Conservation (phyloP, 2,797 vertebrate genomes). For the Otolemur crassicaudatus region DNA sequence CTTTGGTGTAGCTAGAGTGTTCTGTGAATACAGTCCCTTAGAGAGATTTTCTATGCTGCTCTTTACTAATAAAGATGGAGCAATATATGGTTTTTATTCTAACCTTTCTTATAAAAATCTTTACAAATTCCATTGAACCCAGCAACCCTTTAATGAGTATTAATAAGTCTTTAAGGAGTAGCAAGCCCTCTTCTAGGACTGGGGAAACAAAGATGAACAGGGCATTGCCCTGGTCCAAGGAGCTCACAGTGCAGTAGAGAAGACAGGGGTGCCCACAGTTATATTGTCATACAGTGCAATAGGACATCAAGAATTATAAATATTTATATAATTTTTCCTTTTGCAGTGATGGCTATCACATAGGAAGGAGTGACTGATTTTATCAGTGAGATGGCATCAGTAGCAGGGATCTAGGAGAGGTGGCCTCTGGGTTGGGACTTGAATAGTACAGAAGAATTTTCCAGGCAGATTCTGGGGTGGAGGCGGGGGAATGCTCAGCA, state of each 20-base stretch:
- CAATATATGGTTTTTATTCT: neutral
- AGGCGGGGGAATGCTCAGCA: neutral
- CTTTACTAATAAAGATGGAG: slow-evolving; percentile 7
- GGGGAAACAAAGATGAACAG: neutral
- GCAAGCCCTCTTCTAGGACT: neutral
- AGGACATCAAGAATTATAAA: neutral
- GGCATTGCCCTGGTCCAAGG: neutral
- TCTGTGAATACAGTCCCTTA: neutral
- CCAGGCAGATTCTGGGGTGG: neutral
- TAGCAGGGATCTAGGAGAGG: neutral
- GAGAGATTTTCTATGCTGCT: neutral
- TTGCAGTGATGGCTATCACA: neutral
- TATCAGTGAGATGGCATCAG: neutral
- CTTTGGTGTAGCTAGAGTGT: neutral
- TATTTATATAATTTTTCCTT: neutral
- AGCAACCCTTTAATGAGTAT: neutral
- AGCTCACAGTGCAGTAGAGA: neutral
- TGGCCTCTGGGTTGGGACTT: neutral
- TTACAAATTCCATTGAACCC: neutral
- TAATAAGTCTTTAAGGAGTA: neutral
- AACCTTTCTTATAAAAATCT: neutral
- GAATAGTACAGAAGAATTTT: neutral
- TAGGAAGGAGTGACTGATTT: neutral
- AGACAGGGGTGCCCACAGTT: neutral
- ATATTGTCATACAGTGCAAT: neutral